phyloP scores from a whole-genome alignment of 2,797 vertebrate species.

The Gouania willdenowi region DNA sequence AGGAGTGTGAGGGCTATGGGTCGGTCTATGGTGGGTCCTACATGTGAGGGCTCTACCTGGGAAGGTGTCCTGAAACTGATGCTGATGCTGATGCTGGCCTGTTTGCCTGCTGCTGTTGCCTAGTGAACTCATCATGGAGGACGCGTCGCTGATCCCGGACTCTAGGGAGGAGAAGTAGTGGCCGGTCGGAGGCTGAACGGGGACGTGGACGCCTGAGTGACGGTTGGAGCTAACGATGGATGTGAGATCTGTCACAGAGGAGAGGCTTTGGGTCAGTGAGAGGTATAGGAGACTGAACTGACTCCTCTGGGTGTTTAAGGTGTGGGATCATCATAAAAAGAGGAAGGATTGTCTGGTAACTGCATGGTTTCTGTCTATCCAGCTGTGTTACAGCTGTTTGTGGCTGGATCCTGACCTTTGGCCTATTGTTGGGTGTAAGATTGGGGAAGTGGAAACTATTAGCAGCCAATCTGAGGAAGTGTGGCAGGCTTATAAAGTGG shows the following conservation, averaged over 20 bases:
- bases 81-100: conserved; percentile 98
- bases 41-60: conserved; percentile 82
- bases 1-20: too few relatives aligned
- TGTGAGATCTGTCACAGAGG: conserved; percentile 89
- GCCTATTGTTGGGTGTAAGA: conserved; percentile 40
- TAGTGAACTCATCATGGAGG: conserved; percentile 91
- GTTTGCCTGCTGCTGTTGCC: conserved; percentile 88
- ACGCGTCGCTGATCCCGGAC: conserved; percentile 86
- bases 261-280: conserved; percentile 58
- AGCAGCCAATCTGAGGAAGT: conserved; percentile 24
- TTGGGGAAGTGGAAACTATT: conserved; percentile 15
- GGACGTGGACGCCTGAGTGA: conserved; percentile 86
- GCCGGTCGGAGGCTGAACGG: conserved; percentile 85
- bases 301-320: background rate
- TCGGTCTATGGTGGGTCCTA: conserved; percentile 30
- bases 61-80: conserved; percentile 99
- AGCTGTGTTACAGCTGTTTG: conserved; percentile 14
- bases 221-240: conserved; percentile 90
- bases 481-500: conserved; percentile 9
- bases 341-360: background rate
- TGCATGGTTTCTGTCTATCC: background rate
- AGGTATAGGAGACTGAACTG: conserved; percentile 14
- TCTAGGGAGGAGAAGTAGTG: conserved; percentile 97
- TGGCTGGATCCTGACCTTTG: conserved; percentile 43
- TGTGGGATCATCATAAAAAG: background rate